Evolutionary conservation across 2,113 vertebrate genomes (phyloP), one percentile per base, ranked within the genome.

Genomic region (Calonectris borealis): DNA sequence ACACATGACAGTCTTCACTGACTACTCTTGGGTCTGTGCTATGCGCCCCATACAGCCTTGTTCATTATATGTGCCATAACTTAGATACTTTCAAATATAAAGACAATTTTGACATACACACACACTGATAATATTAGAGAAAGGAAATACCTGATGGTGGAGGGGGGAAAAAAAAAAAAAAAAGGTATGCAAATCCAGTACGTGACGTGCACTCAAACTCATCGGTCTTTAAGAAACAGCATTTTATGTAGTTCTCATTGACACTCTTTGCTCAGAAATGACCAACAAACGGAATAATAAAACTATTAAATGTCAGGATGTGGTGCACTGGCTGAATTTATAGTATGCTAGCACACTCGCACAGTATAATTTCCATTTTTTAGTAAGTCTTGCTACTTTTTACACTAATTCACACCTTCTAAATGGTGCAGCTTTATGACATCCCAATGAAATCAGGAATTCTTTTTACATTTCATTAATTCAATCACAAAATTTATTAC

Each of bases 261-360:
- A 77, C 62, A 51, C 36, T 54, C n/a, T 90, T 76, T 51, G 14
- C 72, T 95, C 80, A 84, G 72, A 88, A 96, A 51, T 18, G 2
- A 89, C 49, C 64, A 88, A 76, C 66, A 94, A 95, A 88, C 17
- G 12, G 79, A 96, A 94, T 46, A 91, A 84, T 52, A 72, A 78
- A 95, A 84, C 68, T 77, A 68, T 51, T 84, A 90, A 80, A 90
- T 58, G 84, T 77, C 93, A 97, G 20, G 49, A 82, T 86, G 78
- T 29, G 44, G 49, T 77, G 42, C 13, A 86, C 49, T 61, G 49
- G 54, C 42, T 95, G 79, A 94, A 96, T 84, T 83, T 70, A 87
- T 19, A 72, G 78, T 5, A 57, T 34, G 38, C 60, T 48, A 79
- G 21, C 31, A 91, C 60, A 66, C 14, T 52, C 38, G 32, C 49